Evolutionary conservation across 30 jellyfish, hydroid and myxozoan genomes (phyloP), one percentile per base, ranked within the genome.

Genomic region (Turritopsis dohrnii): DNA sequence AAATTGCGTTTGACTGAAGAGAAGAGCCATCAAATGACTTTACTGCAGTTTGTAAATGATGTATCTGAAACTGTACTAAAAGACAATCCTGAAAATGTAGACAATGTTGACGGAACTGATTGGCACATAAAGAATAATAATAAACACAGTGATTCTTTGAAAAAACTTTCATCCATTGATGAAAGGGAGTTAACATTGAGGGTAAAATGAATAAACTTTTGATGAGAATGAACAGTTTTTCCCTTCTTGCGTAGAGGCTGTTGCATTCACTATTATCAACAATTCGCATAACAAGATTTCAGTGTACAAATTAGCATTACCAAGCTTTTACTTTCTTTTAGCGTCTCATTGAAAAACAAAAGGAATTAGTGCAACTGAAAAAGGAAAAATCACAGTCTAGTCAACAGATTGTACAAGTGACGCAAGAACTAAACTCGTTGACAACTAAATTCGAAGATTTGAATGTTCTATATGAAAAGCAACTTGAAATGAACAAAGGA

Each of bases 41-140:
- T 69, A 27, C 77, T n/a, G 16, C 31, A 69, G 30, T 69, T 69
- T 1, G 77, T 69, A 9, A 69, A 27, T 69, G 30, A 69, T n/a
- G 77, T 69, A n/a, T 69, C 30, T 1, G 22, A 69, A 27, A 69
- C 1, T 69, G 28, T 41, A 41, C 60, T 69, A 69, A 69, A 9
- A n/a, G 22, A 27, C 30, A 69, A 69, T 27, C 17, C 9, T 69
- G 77, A 69, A 21, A 69, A 17, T n/a, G 77, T n/a, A n/a, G 31
- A 69, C 30, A 19, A 69, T 69, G 77, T 27, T 7, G 77, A 69
- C 77, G 30, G 77, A 23, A 21, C 28, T n/a, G 77, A 69, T 69
- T 23, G 77, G 77, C 9, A 69, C 31, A 7, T n/a, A 19, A 19
- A 19, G 77, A 69, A 69, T 8, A 69, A 69, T 8, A 69, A 69